A percentile compares a stretch with the other conserved stretches of the same genome.
These are phyloP conservation scores for Sylvicola cinctus DNA, from an alignment of 2,888 invertebrate species.

Conservation along the genomic window DNA sequence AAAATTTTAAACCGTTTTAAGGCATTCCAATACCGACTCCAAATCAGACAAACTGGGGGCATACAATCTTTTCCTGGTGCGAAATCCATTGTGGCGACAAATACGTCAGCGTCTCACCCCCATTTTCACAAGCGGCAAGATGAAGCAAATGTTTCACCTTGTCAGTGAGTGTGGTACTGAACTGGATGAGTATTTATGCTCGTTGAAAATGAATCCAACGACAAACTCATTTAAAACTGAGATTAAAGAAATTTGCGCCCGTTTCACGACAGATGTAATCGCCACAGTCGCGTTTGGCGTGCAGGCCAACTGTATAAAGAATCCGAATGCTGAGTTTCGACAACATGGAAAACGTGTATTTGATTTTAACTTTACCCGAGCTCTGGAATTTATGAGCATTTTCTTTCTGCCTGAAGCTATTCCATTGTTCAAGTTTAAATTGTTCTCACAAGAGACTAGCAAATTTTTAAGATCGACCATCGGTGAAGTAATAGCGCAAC, in stretches of 20 bases:
- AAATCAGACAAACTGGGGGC: slow-evolving; percentile 21
- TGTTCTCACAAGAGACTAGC: slow-evolving; percentile 7
- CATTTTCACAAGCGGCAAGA: slow-evolving; percentile 24
- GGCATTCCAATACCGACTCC: slow-evolving; percentile 15
- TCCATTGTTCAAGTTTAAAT: slow-evolving; percentile 12
- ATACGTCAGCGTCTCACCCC: slow-evolving; percentile 26
- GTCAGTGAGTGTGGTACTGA: slow-evolving; percentile 14
- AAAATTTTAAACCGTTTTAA: too few species aligned
- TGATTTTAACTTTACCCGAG: slow-evolving; percentile 10
- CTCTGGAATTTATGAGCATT: slow-evolving; percentile 14
- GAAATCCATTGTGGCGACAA: slow-evolving; percentile 25
- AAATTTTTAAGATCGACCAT: slow-evolving; percentile 23
- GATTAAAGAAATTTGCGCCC: slow-evolving; percentile 15
- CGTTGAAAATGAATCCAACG: background rate
- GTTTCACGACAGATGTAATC: slow-evolving; percentile 20
- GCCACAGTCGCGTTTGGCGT: slow-evolving; percentile 21
- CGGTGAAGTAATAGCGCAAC: slow-evolving; percentile 22
- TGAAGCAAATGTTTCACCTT: slow-evolving; percentile 22
- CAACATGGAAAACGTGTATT: slow-evolving; percentile 14
- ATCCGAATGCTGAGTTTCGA: slow-evolving; percentile 19
- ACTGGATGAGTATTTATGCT: slow-evolving; percentile 3
- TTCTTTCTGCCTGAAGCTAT: slow-evolving; percentile 20
- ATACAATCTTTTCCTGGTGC: slow-evolving; percentile 25
- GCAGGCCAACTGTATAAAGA: slow-evolving; percentile 16
- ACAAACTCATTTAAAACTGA: slow-evolving; percentile 12